These are phyloP conservation scores for Mimachlamys varia DNA, from an alignment of 2,888 invertebrate species.

Conservation along the genomic window DNA sequence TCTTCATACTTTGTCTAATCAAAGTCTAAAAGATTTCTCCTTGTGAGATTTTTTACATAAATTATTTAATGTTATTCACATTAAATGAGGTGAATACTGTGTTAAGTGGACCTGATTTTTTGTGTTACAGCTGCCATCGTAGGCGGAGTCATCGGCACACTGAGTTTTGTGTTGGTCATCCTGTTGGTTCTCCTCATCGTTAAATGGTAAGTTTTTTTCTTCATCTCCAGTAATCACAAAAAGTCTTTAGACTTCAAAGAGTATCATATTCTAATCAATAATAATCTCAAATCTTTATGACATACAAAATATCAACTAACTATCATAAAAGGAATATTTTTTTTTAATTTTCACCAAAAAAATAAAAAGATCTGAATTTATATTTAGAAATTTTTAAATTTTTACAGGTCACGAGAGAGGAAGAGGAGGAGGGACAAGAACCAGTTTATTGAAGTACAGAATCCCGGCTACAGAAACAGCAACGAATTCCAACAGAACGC, in stretches of 20 bases:
- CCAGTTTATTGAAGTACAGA: conserved; percentile 72
- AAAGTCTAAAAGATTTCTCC: too few relatives aligned
- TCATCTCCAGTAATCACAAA: too few relatives aligned
- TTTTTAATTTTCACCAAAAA: too few relatives aligned
- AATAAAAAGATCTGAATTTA: neutral
- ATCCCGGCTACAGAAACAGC: conserved; percentile 74
- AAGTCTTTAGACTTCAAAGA: too few relatives aligned
- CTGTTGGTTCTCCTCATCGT: conserved; percentile 71
- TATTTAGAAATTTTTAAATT: neutral
- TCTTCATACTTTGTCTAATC: neutral
- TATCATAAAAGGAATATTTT: neutral
- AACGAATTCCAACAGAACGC: conserved; percentile 58
- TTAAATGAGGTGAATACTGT: too few relatives aligned
- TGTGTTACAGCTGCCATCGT: conserved; percentile 74
- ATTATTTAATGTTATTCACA: too few relatives aligned
- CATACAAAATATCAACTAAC: neutral
- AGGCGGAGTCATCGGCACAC: conserved; percentile 76
- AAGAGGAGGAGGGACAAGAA: conserved; percentile 62
- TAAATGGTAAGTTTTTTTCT: conserved; percentile 66
- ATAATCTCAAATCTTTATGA: neutral
- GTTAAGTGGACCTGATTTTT: too few relatives aligned
- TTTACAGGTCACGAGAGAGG: conserved; percentile 53
- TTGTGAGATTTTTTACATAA: too few relatives aligned
- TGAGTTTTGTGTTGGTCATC: conserved; percentile 72
- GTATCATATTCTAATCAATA: too few relatives aligned